Percentiles rank a stretch among this genome's conserved stretches.
Conservation (phyloP, 2,888 invertebrate genomes). For the Ophonus ardosiacus region DNA sequence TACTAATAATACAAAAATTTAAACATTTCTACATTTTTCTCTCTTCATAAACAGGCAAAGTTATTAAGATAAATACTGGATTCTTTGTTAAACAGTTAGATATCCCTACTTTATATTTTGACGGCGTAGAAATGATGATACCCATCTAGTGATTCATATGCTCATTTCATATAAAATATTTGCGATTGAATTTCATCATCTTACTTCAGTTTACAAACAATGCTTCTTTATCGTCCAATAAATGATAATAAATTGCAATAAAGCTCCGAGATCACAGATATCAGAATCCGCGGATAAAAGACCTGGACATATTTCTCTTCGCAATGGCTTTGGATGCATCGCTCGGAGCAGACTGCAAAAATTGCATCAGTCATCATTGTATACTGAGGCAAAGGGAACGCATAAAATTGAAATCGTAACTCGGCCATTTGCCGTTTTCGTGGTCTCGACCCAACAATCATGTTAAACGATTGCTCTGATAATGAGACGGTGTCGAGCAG, state of each 20-base stretch:
- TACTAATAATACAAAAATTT: no score
- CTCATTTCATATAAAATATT: neutral
- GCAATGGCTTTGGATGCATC: slow-evolving; percentile 20
- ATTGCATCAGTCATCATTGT: slow-evolving; percentile 36
- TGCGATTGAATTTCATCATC: neutral
- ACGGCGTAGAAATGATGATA: no score
- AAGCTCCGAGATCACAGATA: neutral
- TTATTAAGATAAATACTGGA: no score
- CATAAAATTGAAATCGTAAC: slow-evolving; percentile 39
- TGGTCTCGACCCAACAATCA: slow-evolving; percentile 35
- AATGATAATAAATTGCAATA: slow-evolving; percentile 13
- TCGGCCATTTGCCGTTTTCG: slow-evolving; percentile 25
- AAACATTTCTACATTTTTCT: no score
- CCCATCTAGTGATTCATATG: neutral
- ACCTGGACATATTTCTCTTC: neutral
- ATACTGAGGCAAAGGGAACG: neutral
- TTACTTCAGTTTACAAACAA: neutral
- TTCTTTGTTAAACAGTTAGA: no score
- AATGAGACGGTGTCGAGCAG: slow-evolving; percentile 18
- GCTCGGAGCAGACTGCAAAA: slow-evolving; percentile 27
- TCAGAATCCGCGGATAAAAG: neutral
- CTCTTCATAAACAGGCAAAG: no score
- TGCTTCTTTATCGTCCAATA: slow-evolving; percentile 28
- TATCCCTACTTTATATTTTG: no score
- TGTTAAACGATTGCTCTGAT: slow-evolving; percentile 38